Conservation (phyloP, 2,113 vertebrate species). For the Epinephelus cyanopodus region DNA sequence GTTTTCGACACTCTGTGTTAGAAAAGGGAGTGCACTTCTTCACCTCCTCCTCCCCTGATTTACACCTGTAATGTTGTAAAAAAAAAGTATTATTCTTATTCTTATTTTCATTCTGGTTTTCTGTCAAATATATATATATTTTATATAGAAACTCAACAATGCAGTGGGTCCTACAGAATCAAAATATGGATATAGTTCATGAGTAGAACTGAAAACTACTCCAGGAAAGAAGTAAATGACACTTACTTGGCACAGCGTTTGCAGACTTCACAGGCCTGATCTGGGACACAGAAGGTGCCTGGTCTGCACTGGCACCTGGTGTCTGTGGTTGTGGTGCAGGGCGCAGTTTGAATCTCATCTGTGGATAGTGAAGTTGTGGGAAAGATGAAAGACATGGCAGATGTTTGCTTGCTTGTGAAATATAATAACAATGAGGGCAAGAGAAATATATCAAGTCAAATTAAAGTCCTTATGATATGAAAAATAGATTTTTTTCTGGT, state of each 20-base stretch:
- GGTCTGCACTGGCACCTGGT: slow-evolving; percentile 81
- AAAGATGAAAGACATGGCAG: not conserved
- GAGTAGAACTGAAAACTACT: not conserved
- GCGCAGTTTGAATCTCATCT: slow-evolving; percentile 77
- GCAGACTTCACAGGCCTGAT: slow-evolving; percentile 87
- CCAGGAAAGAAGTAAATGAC: not conserved
- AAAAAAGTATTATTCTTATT: too few species aligned
- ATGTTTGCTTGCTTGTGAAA: not conserved
- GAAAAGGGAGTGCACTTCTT: slow-evolving; percentile 79
- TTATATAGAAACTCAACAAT: not conserved
- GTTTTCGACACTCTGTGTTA: slow-evolving; percentile 81
- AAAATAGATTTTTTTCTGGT: too few species aligned
- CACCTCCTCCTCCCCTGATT: slow-evolving; percentile 78
- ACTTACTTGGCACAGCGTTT: slow-evolving; percentile 84
- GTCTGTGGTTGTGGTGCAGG: slow-evolving; percentile 77
- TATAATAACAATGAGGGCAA: not conserved
- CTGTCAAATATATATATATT: too few species aligned
- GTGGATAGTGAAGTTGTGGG: slow-evolving; percentile 1
- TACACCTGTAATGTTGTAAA: slow-evolving; percentile 74
- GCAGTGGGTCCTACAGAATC: not conserved
- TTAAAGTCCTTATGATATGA: not conserved
- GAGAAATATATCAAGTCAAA: not conserved
- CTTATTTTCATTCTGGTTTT: too few species aligned
- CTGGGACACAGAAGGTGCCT: slow-evolving; percentile 82
- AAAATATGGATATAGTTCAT: too few species aligned